These are phyloP conservation scores for Metacarcinus magister DNA, from an alignment of 2,888 invertebrate genomes.

Conservation along the genomic window DNA sequence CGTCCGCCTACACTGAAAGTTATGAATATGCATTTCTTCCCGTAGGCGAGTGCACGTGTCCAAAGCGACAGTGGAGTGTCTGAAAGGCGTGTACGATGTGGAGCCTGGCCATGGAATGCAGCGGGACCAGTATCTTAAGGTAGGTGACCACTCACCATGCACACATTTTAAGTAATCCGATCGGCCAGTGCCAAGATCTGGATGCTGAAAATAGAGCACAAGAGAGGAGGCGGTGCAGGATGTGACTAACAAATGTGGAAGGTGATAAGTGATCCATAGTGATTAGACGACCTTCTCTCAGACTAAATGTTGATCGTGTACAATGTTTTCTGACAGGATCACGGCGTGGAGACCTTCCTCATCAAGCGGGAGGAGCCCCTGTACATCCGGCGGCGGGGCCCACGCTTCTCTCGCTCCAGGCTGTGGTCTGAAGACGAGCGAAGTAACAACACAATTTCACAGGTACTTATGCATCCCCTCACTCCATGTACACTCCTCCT, in stretches of 20 bases:
- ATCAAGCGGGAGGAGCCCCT: conserved; percentile 93
- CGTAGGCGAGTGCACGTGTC: conserved; percentile 98
- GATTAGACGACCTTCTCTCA: background rate
- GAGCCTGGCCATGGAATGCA: conserved; percentile 95
- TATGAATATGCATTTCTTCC: conserved; percentile 76
- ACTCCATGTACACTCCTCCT: conserved; percentile 69
- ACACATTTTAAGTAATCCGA: too few relatives aligned
- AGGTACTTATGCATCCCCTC: conserved; percentile 51
- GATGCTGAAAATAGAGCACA: background rate
- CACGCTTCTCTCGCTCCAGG: conserved; percentile 83
- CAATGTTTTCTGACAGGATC: conserved; percentile 86
- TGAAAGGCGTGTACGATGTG: conserved; percentile 95
- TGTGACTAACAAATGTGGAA: background rate
- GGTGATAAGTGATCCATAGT: background rate
- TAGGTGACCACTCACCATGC: conserved; percentile 81
- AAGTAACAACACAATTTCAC: conserved; percentile 59
- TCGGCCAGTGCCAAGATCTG: background rate
- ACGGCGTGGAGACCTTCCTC: conserved; percentile 94
- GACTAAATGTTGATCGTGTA: background rate
- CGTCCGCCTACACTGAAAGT: background rate
- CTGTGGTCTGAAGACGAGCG: conserved; percentile 85
- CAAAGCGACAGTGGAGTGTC: conserved; percentile 92
- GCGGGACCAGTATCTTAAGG: conserved; percentile 92
- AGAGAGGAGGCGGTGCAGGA: background rate
- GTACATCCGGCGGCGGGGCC: conserved; percentile 84